Conservation (phyloP, 2,888 invertebrate genomes). For the Agelastica alni region DNA sequence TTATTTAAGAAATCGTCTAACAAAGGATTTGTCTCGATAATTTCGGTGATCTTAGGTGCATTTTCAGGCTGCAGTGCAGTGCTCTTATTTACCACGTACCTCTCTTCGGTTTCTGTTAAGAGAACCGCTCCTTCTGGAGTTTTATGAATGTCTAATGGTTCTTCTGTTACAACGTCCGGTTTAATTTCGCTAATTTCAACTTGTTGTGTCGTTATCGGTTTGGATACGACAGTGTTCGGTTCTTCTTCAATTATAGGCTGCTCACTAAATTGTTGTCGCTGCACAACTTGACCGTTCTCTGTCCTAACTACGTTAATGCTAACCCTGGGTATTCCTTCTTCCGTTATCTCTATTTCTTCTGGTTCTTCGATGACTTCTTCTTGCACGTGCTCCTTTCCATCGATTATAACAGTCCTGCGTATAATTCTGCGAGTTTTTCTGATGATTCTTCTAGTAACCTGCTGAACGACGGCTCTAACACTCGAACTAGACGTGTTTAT, state of each 20-base stretch:
- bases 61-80: slow-evolving; percentile 46
- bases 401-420: slow-evolving; percentile 74
- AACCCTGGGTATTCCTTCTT: slow-evolving; percentile 73
- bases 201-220: slow-evolving; percentile 36
- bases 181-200: slow-evolving; percentile 11
- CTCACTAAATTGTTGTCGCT: slow-evolving; percentile 50
- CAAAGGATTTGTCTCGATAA: slow-evolving; percentile 24
- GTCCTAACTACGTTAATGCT: slow-evolving; percentile 69
- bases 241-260: slow-evolving; percentile 43
- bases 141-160: neutral
- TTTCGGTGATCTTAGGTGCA: slow-evolving; percentile 41
- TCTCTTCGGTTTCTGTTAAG: slow-evolving; percentile 50
- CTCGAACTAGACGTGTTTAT: slow-evolving; percentile 69
- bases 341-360: slow-evolving; percentile 72
- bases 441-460: slow-evolving; percentile 78
- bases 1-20: slow-evolving; percentile 42
- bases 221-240: slow-evolving; percentile 36
- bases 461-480: slow-evolving; percentile 79
- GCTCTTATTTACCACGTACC: slow-evolving; percentile 52
- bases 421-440: slow-evolving; percentile 76
- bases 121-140: neutral
- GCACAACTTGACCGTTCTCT: slow-evolving; percentile 59
- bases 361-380: slow-evolving; percentile 87
- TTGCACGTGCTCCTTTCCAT: slow-evolving; percentile 81
- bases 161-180: neutral